phyloP scores from a whole-genome alignment of 2,797 vertebrate genomes.

The Smutsia temminckii region DNA sequence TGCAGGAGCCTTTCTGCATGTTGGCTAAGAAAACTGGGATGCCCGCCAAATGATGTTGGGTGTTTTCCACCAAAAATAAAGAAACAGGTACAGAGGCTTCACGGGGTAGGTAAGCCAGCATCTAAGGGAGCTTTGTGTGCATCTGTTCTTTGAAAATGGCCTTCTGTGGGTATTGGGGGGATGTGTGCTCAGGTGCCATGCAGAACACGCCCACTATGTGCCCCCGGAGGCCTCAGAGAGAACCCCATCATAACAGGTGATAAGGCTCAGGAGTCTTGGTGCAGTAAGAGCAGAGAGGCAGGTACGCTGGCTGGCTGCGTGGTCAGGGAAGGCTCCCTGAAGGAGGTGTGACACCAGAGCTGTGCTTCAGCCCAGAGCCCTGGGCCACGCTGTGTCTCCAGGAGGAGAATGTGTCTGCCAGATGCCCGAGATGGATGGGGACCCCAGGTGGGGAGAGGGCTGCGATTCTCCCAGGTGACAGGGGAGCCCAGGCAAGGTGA shows the following conservation, averaged over 20 bases:
- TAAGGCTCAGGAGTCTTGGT: neutral
- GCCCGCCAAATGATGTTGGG: slow-evolving; percentile 5
- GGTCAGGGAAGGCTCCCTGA: neutral
- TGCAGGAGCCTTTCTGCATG: neutral
- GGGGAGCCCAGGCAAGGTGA: neutral
- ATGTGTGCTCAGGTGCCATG: neutral
- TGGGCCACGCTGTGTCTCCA: no score
- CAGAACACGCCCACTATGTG: neutral
- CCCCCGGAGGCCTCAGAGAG: neutral
- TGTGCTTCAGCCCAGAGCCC: neutral
- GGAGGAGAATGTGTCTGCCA: neutral
- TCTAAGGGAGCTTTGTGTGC: neutral
- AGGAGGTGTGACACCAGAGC: neutral
- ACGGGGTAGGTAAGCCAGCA: neutral
- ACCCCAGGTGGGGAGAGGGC: no score
- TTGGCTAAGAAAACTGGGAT: neutral
- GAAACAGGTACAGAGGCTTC: neutral
- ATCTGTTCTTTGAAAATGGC: neutral
- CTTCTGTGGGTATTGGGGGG: neutral
- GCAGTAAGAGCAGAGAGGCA: neutral
- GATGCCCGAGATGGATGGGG: neutral
- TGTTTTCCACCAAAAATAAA: slow-evolving; percentile 62
- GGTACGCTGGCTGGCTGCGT: neutral
- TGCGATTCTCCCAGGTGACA: neutral
- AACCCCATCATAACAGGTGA: neutral